Evolutionary conservation across 2,797 vertebrate species (phyloP).

Genomic region (Squalus acanthias): DNA sequence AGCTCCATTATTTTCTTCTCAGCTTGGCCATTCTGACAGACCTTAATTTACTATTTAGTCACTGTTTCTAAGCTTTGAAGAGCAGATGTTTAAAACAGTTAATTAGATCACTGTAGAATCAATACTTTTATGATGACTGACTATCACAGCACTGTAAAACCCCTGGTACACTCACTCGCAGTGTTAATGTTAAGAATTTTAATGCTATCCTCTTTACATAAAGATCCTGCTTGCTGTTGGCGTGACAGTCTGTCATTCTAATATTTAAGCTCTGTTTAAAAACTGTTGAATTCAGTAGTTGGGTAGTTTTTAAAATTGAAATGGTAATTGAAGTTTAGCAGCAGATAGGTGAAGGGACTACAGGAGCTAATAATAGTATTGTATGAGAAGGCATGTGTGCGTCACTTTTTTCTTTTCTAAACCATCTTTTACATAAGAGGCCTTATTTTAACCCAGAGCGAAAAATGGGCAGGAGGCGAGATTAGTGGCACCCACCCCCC

Average conservation of each 20-base stretch:
- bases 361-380: background rate
- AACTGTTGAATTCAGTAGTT: background rate
- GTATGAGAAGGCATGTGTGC: background rate
- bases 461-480: no score
- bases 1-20: background rate
- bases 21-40: background rate
- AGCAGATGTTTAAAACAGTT: background rate
- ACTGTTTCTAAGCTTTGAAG: background rate
- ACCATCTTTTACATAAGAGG: no score
- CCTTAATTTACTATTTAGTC: background rate
- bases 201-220: background rate
- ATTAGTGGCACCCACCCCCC: background rate
- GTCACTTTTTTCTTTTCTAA: background rate
- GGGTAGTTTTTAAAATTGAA: background rate
- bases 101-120: background rate
- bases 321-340: background rate
- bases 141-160: background rate
- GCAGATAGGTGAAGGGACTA: background rate
- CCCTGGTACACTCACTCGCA: background rate
- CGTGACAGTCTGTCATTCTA: background rate
- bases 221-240: background rate
- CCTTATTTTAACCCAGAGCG: background rate
- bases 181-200: background rate
- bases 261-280: constrained; percentile 1
- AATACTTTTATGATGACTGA: background rate